Conservation (phyloP, 2,888 invertebrate genomes). For the Trisateles emortualis region DNA sequence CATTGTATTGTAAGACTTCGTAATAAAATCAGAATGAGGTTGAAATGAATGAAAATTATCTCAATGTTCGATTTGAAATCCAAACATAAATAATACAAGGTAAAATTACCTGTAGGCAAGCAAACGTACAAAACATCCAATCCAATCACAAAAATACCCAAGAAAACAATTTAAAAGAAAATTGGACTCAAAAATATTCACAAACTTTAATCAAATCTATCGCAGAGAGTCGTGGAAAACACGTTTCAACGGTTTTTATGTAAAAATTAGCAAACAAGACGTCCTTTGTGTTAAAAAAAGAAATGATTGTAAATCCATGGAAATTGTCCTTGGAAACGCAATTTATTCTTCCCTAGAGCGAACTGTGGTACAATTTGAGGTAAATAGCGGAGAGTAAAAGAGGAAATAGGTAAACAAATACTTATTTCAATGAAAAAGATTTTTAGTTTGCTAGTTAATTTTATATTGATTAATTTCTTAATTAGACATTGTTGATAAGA, state of each 20-base stretch:
- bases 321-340: conserved; percentile 52
- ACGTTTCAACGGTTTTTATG: conserved; percentile 43
- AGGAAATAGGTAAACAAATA: not conserved
- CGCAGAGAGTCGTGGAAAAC: conserved; percentile 28
- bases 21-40: no score
- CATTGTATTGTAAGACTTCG: no score
- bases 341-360: conserved; percentile 54
- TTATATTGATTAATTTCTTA: no score
- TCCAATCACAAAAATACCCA: not conserved
- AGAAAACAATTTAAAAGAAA: conserved; percentile 24
- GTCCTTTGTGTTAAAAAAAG: conserved; percentile 47
- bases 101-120: not conserved
- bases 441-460: no score
- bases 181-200: conserved; percentile 29
- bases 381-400: conserved; percentile 4
- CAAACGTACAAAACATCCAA: not conserved
- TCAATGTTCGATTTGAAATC: no score
- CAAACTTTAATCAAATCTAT: conserved; percentile 40
- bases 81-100: not conserved
- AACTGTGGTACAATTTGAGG: conserved; percentile 23
- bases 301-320: conserved; percentile 60
- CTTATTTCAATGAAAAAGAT: not conserved
- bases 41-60: no score
- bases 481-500: no score
- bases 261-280: conserved; percentile 54